Conservation (phyloP, 2,888 invertebrate genomes). For the Temnothorax unifasciatus region DNA sequence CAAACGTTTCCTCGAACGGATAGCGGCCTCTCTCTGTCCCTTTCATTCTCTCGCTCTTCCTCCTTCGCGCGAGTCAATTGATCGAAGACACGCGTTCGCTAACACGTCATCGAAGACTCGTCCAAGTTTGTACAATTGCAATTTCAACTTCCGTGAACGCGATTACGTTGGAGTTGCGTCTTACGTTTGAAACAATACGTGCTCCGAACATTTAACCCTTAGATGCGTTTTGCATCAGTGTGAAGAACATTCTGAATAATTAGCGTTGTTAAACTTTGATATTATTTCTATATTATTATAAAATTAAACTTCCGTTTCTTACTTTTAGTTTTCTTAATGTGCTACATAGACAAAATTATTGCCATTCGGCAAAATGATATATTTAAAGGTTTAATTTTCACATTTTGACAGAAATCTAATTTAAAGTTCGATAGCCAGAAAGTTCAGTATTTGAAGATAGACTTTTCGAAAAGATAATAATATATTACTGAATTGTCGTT, state of each 20-base stretch:
- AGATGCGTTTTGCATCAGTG: not conserved
- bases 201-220: conserved; percentile 16
- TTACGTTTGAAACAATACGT: conserved; percentile 20
- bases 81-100: conserved; percentile 25
- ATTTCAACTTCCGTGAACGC: conserved; percentile 38
- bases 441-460: not conserved
- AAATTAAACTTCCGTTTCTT: not conserved
- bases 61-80: conserved; percentile 11
- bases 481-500: not conserved
- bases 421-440: not conserved
- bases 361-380: not conserved
- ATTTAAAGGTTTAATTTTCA: not conserved
- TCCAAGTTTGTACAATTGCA: conserved; percentile 37
- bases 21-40: not conserved
- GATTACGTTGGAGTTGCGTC: conserved; percentile 30
- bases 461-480: not conserved
- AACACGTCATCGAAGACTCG: conserved; percentile 43
- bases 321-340: not conserved
- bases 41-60: not conserved
- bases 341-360: too few relatives aligned
- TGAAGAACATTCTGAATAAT: not conserved
- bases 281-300: not conserved
- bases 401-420: not conserved
- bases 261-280: not conserved
- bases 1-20: conserved; percentile 40